These are phyloP conservation scores for Caloenas nicobarica DNA, from an alignment of 2,113 vertebrate genomes.

Conservation along the genomic window DNA sequence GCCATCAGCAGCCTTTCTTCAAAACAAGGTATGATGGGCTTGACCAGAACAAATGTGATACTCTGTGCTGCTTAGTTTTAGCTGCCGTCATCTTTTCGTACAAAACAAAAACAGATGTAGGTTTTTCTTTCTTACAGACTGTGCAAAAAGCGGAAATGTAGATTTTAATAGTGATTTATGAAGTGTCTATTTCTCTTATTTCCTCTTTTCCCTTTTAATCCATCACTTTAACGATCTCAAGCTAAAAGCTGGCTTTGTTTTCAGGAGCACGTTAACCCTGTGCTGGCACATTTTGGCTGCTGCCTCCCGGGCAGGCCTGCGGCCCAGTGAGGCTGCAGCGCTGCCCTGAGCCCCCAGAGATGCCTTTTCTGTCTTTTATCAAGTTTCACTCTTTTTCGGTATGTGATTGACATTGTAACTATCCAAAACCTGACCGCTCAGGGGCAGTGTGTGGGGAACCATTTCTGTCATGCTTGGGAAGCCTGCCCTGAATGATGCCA, in stretches of 20 bases:
- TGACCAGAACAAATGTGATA: neutral
- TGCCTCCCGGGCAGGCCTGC: neutral
- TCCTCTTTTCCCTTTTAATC: neutral
- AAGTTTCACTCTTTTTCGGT: accelerated
- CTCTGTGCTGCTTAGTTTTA: neutral
- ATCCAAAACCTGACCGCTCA: accelerated
- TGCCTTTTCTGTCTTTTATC: too few species aligned
- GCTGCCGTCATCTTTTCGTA: neutral
- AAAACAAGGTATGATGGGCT: neutral
- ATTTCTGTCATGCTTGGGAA: accelerated
- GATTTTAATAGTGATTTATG: neutral
- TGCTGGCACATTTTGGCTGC: accelerated
- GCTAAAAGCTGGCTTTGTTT: accelerated
- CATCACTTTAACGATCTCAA: neutral
- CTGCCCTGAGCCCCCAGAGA: too few species aligned
- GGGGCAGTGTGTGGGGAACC: neutral
- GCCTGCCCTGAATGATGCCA: accelerated
- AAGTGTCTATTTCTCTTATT: neutral
- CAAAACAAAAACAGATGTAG: neutral
- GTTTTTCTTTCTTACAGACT: neutral
- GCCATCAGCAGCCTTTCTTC: neutral
- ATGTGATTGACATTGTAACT: accelerated
- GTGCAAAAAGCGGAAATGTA: neutral
- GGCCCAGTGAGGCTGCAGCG: accelerated
- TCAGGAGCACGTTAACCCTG: neutral